These are phyloP conservation scores for Rissa tridactyla DNA, from an alignment of 2,113 vertebrate species.

Conservation along the genomic window DNA sequence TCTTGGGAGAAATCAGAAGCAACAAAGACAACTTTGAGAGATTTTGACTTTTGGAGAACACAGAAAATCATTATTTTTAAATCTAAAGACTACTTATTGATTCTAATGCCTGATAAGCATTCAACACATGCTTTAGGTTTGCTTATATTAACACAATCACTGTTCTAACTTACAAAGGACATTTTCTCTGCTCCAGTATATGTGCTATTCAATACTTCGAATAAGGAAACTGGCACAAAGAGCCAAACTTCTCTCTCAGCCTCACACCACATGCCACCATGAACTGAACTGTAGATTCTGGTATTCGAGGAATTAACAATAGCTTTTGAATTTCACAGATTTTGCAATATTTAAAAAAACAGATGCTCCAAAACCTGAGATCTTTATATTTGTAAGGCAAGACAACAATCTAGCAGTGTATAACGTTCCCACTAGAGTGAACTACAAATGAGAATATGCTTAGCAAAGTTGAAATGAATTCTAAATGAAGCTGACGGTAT, in stretches of 20 bases:
- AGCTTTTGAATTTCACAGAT: neutral
- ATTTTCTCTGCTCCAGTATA: neutral
- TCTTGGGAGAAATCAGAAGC: slow-evolving; percentile 69
- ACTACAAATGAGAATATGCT: neutral
- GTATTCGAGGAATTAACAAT: neutral
- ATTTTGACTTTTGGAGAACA: slow-evolving; percentile 77
- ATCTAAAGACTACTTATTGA: slow-evolving; percentile 76
- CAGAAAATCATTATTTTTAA: slow-evolving; percentile 80
- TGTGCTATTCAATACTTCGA: neutral
- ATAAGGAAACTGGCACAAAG: neutral
- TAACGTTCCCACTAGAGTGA: neutral
- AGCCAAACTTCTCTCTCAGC: neutral
- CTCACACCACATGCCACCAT: neutral
- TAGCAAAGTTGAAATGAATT: neutral
- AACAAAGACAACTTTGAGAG: slow-evolving; percentile 74
- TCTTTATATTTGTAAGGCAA: neutral
- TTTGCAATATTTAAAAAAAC: neutral
- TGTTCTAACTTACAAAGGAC: slow-evolving; percentile 35
- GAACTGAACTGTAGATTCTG: neutral
- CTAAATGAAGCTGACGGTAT: neutral
- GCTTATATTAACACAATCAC: slow-evolving; percentile 54
- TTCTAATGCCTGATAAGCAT: slow-evolving; percentile 58
- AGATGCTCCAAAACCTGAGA: neutral
- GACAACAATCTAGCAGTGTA: neutral
- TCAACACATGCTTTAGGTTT: slow-evolving; percentile 6